phyloP scores from a whole-genome alignment of 2,113 vertebrate genomes.

The Anser brachyrhynchus region DNA sequence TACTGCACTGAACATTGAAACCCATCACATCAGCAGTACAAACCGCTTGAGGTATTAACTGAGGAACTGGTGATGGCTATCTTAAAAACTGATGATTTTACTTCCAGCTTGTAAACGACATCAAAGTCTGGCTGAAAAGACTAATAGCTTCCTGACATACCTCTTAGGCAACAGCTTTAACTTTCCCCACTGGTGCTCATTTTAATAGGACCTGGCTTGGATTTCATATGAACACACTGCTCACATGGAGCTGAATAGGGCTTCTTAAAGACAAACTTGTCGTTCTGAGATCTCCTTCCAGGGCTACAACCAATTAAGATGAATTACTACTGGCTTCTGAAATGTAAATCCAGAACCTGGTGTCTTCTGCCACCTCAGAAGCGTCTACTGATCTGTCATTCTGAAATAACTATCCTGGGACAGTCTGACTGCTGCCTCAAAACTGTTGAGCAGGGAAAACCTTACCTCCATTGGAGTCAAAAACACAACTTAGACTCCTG shows the following conservation, averaged over 20 bases:
- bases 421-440: background rate
- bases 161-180: background rate
- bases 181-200: background rate
- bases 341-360: background rate
- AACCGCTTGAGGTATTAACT: background rate
- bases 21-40: accelerated
- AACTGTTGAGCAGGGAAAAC: background rate
- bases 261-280: background rate
- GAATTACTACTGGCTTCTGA: background rate
- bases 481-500: background rate
- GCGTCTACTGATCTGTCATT: background rate
- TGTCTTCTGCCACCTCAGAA: background rate
- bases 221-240: background rate
- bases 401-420: background rate
- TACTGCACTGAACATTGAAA: accelerated
- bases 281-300: background rate
- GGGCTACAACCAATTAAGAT: too few relatives aligned
- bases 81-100: slow-evolving; percentile 2
- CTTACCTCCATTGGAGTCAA: background rate
- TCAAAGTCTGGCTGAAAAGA: background rate
- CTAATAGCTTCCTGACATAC: background rate
- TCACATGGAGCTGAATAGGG: background rate
- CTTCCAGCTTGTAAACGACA: background rate
- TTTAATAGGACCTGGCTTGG: background rate
- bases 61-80: background rate